Evolutionary conservation across 2,113 vertebrate genomes (phyloP), one percentile per base, ranked within the genome.

Genomic region (Triplophysa tibetana): DNA sequence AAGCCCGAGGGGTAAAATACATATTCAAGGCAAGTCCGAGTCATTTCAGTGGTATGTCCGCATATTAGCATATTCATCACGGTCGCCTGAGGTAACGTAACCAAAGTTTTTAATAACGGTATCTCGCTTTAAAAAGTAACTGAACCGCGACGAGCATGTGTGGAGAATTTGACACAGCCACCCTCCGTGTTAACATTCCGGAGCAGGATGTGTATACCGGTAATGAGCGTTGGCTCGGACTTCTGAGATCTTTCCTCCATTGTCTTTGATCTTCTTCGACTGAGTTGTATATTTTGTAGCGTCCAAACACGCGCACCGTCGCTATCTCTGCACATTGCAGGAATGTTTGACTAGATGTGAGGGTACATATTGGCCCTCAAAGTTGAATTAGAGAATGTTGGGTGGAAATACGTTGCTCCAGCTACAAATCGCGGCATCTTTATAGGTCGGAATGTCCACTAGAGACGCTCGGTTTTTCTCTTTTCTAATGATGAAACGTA

Each of bases 61-160:
- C 70, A 29, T 81, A 88, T 77, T 86, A 81, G 82, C 81, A 88
- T 88, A 82, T 70, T 41, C 75, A 80, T 78, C 77, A 61, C 64
- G 48, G 21, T 75, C 70, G 80, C 76, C 73, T 9, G 56, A 52
- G 33, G 65, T 69, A 69, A 58, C 50, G 26, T 70, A 79, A 80
- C 63, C 69, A 63, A 48, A 38, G 70, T 70, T 78, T 75, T 61
- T 81, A 76, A 81, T 83, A 52, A 78, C 61, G 48, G 62, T 54
- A 58, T 67, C 74, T 80, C 66, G 48, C 64, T 68, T 77, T 85
- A 56, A 62, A 82, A 82, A 83, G 63, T 75, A 70, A 80, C 78
- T 70, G 82, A 79, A 83, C 45, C 77, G 65, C 62, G 66, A 80
- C 66, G 62, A 56, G 26, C 73, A 76, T 83, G 77, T 85, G 67